Evolutionary conservation across 2,113 vertebrate genomes (phyloP).

Genomic region (Noctilio leporinus): DNA sequence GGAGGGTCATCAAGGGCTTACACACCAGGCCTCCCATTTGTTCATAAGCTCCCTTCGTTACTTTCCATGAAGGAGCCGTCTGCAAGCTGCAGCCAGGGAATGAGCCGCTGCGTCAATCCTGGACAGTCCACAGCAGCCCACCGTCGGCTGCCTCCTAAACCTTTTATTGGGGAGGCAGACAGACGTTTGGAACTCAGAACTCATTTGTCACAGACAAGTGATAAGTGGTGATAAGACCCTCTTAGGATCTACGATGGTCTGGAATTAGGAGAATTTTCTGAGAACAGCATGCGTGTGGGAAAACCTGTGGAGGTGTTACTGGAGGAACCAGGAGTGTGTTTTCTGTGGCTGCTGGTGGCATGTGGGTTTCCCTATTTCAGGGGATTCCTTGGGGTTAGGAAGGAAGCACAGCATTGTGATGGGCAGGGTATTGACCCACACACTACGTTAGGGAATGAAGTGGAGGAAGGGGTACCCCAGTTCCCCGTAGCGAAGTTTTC

Average conservation of each 20-base stretch:
- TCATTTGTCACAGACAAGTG: neutral
- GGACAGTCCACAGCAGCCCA: neutral
- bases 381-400: neutral
- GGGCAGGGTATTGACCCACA: neutral
- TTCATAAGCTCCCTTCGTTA: neutral
- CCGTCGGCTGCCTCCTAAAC: neutral
- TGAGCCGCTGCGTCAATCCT: neutral
- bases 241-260: neutral
- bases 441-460: neutral
- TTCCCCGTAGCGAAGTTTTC: fast-evolving
- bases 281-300: neutral
- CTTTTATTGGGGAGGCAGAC: neutral
- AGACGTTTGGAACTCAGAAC: neutral
- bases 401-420: neutral
- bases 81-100: neutral
- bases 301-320: neutral
- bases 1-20: too few species aligned
- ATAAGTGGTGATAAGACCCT: neutral
- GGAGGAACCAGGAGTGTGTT: neutral
- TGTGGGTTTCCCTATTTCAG: neutral
- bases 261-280: neutral
- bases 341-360: neutral
- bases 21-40: neutral
- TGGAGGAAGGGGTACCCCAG: neutral
- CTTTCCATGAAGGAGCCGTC: neutral